Base-by-base conservation (phyloP, 2,888 invertebrate genomes). In the Anagyrus pseudococci region DNA sequence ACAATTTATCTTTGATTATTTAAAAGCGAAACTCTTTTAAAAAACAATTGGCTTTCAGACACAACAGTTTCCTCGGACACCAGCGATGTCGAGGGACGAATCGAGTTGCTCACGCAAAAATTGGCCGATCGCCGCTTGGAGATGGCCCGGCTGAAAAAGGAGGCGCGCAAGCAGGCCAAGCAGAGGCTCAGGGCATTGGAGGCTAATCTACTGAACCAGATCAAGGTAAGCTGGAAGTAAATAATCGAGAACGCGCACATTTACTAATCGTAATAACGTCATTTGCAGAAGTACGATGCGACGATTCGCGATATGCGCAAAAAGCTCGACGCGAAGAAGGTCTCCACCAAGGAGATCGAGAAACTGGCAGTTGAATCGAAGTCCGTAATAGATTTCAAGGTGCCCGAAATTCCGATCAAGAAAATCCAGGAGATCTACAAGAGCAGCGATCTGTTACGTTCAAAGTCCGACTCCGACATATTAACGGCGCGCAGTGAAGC, bases 261-360 rank as follows among this genome's bases (percentile, higher is more conserved):
- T 29, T 26, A n/a, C 6, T 25, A 37, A 4, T 49, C 25, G 19
- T 33, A 2, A n/a, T 50, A 37, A 13, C 33, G 33, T 13, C 10
- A 29, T 37, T 62, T 46, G 1, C 19, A 80, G 80, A 81, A 75
- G 73, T 80, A 80, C 52, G 81, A 81, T 46, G 74, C 75, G 25
- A 80, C 78, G 4, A 81, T 81, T 26, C 70, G 76, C 43, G 80
- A 81, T 65, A 81, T 81, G 80, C 75, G 78, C 0, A 78, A 77
- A 44, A 79, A 79, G 62, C 64, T 81, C 58, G 80, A 80, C 55
- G 71, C 73, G 15, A 77, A 74, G 55, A 77, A 73, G 61, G 72
- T 66, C 22, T 58, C 63, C 19, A 65, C 68, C 17, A 80, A 75
- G 65, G 75, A 78, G 41, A 70, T 46, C 44, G 78, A 77, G 8